Evolutionary conservation across 2,888 invertebrate species (phyloP).

Genomic region (Lycocerus yunnanus): DNA sequence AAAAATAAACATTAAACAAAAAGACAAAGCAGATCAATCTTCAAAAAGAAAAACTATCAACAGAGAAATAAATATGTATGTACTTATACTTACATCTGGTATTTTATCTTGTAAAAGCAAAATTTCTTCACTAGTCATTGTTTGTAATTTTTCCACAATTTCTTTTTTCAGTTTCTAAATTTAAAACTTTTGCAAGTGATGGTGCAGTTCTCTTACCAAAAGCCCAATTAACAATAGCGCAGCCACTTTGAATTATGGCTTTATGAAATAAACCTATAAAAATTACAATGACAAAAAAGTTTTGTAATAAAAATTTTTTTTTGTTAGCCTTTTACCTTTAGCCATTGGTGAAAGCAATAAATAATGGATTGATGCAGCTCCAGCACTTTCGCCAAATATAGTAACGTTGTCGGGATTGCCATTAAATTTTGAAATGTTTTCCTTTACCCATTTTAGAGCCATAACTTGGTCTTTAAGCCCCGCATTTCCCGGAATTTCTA

Average conservation of each 20-base stretch:
- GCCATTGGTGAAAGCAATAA: slow-evolving; percentile 50
- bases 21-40: too few relatives aligned
- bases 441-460: slow-evolving; percentile 33
- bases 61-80: too few relatives aligned
- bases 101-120: slow-evolving; percentile 5
- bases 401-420: slow-evolving; percentile 56
- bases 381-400: slow-evolving; percentile 52
- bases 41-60: too few relatives aligned
- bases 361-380: slow-evolving; percentile 27
- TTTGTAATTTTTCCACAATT: slow-evolving; percentile 13
- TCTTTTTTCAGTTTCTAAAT: background rate
- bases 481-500: slow-evolving; percentile 56
- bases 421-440: slow-evolving; percentile 54
- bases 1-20: too few relatives aligned
- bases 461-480: slow-evolving; percentile 41
- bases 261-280: slow-evolving; percentile 17
- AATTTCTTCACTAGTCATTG: background rate
- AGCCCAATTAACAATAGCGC: slow-evolving; percentile 37
- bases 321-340: background rate
- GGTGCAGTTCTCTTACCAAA: slow-evolving; percentile 20
- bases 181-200: slow-evolving; percentile 11
- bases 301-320: background rate
- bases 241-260: slow-evolving; percentile 45
- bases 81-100: slow-evolving; percentile 11
- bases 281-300: background rate